These are phyloP conservation scores for Pachydiplax longipennis DNA, from an alignment of 2,888 invertebrate genomes.

Conservation along the genomic window DNA sequence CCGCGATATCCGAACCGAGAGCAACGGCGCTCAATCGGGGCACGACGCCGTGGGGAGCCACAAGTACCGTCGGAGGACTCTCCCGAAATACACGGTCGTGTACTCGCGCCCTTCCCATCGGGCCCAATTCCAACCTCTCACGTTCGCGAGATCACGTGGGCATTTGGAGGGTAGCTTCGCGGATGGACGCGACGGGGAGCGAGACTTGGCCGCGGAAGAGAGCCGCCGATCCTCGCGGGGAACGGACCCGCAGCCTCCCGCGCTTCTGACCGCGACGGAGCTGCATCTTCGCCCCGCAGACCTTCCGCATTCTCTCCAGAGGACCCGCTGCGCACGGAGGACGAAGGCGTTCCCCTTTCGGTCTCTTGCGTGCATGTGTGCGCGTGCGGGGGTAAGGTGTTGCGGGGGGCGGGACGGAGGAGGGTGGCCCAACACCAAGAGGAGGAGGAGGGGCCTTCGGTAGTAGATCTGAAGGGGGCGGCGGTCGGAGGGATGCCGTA, in stretches of 20 bases:
- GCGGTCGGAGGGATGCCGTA: background rate
- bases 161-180: background rate
- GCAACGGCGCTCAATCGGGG: conserved; percentile 16
- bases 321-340: background rate
- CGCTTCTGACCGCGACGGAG: background rate
- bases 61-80: conserved; percentile 7
- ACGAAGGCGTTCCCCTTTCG: background rate
- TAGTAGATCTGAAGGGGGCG: background rate
- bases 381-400: background rate
- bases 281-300: background rate
- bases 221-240: background rate
- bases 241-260: background rate
- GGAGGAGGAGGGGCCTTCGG: background rate
- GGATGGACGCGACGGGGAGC: background rate
- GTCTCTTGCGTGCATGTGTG: conserved; percentile 36
- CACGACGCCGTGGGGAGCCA: conserved; percentile 32
- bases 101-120: background rate
- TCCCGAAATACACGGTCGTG: background rate
- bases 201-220: background rate
- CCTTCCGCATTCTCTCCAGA: background rate
- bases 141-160: background rate
- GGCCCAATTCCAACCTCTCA: background rate
- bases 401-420: background rate
- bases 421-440: background rate
- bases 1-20: conserved; percentile 21